phyloP scores from a whole-genome alignment of 2,888 invertebrate species.

The Cabera pusaria region DNA sequence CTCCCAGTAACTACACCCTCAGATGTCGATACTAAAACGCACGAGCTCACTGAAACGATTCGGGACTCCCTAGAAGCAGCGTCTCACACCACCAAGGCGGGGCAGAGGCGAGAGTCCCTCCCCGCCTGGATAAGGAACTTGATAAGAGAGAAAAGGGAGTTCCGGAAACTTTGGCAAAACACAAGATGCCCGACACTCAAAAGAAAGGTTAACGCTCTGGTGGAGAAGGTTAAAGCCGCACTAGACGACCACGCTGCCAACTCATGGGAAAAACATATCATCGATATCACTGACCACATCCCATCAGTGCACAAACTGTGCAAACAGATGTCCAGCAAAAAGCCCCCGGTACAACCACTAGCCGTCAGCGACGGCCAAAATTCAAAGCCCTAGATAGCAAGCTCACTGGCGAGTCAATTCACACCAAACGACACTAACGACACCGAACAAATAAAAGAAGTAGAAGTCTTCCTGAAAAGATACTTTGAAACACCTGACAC shows the following conservation, averaged over 20 bases:
- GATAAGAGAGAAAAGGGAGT: slow-evolving; percentile 4
- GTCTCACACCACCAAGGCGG: not conserved
- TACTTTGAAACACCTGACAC: no score
- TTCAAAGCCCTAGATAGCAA: slow-evolving; percentile 3
- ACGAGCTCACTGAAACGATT: not conserved
- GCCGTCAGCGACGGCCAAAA: not conserved
- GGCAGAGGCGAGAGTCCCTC: not conserved
- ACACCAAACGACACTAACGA: not conserved
- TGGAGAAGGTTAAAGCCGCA: not conserved
- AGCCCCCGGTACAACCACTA: slow-evolving; percentile 1
- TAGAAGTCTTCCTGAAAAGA: no score
- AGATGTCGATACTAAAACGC: not conserved
- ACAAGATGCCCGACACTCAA: slow-evolving; percentile 4
- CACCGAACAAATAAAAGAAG: no score
- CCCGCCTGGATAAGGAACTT: slow-evolving; percentile 4
- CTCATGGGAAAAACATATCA: slow-evolving; percentile 3
- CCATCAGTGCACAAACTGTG: slow-evolving; percentile 4
- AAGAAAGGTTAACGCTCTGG: not conserved
- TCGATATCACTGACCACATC: not conserved
- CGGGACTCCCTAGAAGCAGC: slow-evolving; percentile 1
- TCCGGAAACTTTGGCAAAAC: slow-evolving; percentile 2
- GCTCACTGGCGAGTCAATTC: slow-evolving; percentile 5
- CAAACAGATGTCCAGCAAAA: not conserved
- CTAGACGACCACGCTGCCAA: slow-evolving; percentile 1
- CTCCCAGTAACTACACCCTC: not conserved